Base-by-base conservation (phyloP, 2,888 invertebrate genomes). In the Petrolisthes manimaculis region DNA sequence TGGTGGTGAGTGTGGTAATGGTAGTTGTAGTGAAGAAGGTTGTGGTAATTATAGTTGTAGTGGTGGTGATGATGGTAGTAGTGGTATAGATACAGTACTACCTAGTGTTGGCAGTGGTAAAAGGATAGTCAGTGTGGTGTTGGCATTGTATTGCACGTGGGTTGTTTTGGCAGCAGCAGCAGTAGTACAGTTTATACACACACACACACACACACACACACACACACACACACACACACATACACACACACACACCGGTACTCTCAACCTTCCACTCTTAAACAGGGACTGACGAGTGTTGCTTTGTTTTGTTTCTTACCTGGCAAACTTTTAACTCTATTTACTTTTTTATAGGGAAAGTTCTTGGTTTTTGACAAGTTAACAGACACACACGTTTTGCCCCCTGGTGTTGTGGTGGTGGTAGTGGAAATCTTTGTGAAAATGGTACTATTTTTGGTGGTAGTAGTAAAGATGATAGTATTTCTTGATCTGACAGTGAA, bases 161-260 rank as follows among this genome's bases (percentile, higher is more conserved):
- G n/a, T n/a, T n/a, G n/a, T n/a, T n/a, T n/a, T n/a, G n/a, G n/a
- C n/a, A n/a, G n/a, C n/a, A n/a, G n/a, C n/a, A n/a, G n/a, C n/a
- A 71, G n/a, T 5, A 71, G 5, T 9, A 5, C 18, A 9, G 21
- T 21, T n/a, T 8, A 9, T 14, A 71, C 18, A 71, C 18, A 71
- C 18, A 9, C 71, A 71, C 71, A 71, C 5, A 71, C 71, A 71
- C 71, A 71, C 71, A 71, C 71, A 71, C 71, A 71, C 71, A 71
- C 71, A 71, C 71, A 71, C 71, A 71, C 71, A 71, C 71, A 71
- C 71, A 71, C 71, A 71, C 71, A 71, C 71, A 71, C 71, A 71
- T 21, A 71, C 71, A 71, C 71, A 71, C 71, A 71, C 71, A 71
- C 71, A 71, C 71, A 67, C 67, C n/a, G n/a, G n/a, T n/a, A n/a